Base-by-base conservation (phyloP, 1,140 invertebrate species). In the Lucilia sericata region DNA sequence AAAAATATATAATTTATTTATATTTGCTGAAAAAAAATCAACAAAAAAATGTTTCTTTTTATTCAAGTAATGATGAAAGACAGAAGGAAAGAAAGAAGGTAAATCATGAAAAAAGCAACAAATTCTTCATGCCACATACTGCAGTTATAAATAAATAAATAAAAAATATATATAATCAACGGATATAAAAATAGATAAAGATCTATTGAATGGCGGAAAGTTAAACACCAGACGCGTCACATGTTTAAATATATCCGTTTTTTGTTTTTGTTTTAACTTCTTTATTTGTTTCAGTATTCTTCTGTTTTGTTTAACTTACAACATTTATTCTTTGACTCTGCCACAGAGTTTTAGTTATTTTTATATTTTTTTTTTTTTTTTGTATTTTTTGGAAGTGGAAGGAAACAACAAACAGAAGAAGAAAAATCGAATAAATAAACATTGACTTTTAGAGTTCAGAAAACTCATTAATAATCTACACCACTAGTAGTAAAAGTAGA, bases 401-500 rank as follows among this genome's bases (percentile, higher is more conserved):
- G 51, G 14, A 9, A 49, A 49, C 9, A 12, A 49, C 25, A 30
- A 42, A 42, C 42, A 42, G 17, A 55, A 49, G 9, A 55, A 17
- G 3, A 55, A 17, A 55, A 55, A 55, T 55, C 51, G 51, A 55
- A 55, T 55, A 55, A 55, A 55, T 55, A 55, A 55, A 55, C 51
- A 55, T 55, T 55, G 51, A 55, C 51, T 55, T 55, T 42, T 55
- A 55, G 51, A 55, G 51, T 55, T 55, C 51, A 55, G 51, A 55
- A 55, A 55, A 55, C 51, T 55, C 51, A 55, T 55, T 55, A 55
- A 55, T 55, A 55, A 55, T 55, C 51, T 12, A 55, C 51, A 55
- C 13, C 25, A 30, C 25, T 30, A 30, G 25, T 55, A 14, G 51
- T 55, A 55, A n/a, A 55, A 55, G 51, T 13, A 55, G 17, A 55